Evolutionary conservation across 1,140 invertebrate species (phyloP).

Genomic region (Nebria ingens): DNA sequence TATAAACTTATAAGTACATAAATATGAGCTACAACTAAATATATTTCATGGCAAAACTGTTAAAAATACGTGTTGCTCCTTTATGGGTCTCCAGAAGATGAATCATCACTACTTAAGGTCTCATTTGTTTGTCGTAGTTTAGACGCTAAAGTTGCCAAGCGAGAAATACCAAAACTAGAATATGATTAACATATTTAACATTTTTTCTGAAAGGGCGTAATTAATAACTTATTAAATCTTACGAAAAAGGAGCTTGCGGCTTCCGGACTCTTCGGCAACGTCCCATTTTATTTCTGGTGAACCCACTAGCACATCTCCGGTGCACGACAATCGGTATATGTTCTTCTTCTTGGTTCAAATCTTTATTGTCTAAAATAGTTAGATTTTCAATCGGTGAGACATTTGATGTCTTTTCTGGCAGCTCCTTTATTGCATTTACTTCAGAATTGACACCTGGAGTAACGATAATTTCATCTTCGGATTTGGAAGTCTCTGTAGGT

Average conservation of each 20-base stretch:
- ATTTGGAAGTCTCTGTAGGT: conserved; percentile 21
- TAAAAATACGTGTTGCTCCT: not conserved
- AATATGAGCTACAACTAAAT: no score
- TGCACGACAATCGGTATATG: conserved; percentile 21
- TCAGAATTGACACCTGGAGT: not conserved
- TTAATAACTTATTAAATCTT: no score
- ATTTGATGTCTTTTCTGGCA: no score
- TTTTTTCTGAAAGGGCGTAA: no score
- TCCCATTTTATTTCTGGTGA: conserved; percentile 27
- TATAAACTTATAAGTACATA: no score
- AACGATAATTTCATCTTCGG: conserved; percentile 19
- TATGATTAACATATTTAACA: no score
- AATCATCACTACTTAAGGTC: no score
- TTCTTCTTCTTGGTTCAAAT: conserved; percentile 13
- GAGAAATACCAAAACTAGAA: conserved; percentile 23
- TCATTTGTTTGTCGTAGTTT: conserved; percentile 18
- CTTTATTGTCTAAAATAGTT: conserved; percentile 9
- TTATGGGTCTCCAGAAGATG: conserved; percentile 1
- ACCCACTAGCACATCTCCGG: conserved; percentile 25
- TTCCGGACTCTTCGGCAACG: conserved; percentile 27
- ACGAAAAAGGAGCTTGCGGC: conserved; percentile 26
- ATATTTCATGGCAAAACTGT: no score
- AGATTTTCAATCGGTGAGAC: not conserved
- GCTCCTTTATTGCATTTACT: not conserved
- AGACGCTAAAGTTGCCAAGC: conserved; percentile 23